Percentiles rank a stretch among this genome's conserved stretches.
Evolutionary conservation across 2,797 vertebrate species (phyloP).

Genomic region (Melanotaenia trifasciata): DNA sequence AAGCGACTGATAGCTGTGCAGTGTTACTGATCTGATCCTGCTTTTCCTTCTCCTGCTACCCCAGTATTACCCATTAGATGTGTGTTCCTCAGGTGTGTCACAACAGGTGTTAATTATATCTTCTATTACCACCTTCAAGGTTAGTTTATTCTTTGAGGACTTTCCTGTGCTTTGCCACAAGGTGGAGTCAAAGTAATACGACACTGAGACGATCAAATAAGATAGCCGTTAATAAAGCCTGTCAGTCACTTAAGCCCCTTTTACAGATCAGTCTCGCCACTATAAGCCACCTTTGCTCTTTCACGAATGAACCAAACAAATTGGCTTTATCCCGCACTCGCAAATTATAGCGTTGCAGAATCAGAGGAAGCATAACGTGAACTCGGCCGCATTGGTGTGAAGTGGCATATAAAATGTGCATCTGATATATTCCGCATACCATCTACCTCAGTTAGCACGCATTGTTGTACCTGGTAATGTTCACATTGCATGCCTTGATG

Average conservation of each 20-base stretch:
- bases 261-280: no score
- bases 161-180: constrained; percentile 32
- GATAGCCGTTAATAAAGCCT: background rate
- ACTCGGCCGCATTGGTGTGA: no score
- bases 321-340: no score
- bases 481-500: no score
- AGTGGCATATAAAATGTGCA: no score
- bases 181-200: constrained; percentile 27
- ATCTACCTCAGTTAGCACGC: no score
- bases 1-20: constrained; percentile 44
- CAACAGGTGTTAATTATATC: constrained; percentile 68
- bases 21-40: constrained; percentile 21
- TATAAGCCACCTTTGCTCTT: no score
- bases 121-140: constrained; percentile 16
- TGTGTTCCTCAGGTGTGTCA: constrained; percentile 43
- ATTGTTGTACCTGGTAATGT: no score
- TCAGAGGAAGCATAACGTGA: no score
- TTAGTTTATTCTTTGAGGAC: constrained; percentile 48
- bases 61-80: constrained; percentile 32
- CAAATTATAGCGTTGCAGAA: no score
- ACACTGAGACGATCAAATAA: background rate
- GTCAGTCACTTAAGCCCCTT: background rate
- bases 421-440: no score
- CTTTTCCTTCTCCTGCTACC: constrained; percentile 4
- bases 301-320: no score